phyloP scores from a whole-genome alignment of 2,797 vertebrate species.

The Anolis apletophallus region DNA sequence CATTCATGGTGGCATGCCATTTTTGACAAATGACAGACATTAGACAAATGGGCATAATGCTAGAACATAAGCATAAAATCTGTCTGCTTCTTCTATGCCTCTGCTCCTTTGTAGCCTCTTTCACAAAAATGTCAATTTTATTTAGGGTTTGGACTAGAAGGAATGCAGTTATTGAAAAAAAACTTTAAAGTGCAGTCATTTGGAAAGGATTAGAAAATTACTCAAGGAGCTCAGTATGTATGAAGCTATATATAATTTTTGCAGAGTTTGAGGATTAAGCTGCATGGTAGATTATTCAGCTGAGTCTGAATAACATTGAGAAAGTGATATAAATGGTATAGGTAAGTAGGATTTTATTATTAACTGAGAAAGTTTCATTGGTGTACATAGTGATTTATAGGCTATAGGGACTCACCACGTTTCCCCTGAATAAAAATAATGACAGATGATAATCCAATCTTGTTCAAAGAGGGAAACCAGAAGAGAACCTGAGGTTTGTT shows the following conservation, averaged over 20 bases:
- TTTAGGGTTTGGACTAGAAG: background rate
- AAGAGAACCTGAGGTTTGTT: background rate
- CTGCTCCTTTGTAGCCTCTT: background rate
- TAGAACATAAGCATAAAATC: background rate
- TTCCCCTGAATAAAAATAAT: background rate
- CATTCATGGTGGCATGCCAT: background rate
- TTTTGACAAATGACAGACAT: conserved; percentile 24
- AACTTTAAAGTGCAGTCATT: background rate
- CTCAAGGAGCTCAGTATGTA: background rate
- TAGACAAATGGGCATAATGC: conserved; percentile 11
- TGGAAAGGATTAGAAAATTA: background rate
- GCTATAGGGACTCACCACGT: background rate
- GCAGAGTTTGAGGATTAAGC: background rate
- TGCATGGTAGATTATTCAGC: background rate
- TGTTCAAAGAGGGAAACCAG: background rate
- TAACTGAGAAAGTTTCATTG: background rate
- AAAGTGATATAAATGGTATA: background rate
- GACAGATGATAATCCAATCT: background rate
- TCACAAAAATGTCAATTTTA: background rate
- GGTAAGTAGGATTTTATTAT: accelerated
- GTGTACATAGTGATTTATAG: background rate
- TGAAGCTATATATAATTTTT: conserved; percentile 4
- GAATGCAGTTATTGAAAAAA: background rate
- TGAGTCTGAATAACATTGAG: background rate
- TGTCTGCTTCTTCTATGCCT: accelerated